Percentiles rank a stretch among this genome's conserved stretches.
These are phyloP conservation scores for Drosophila lacteicornis DNA, from an alignment of 1,140 invertebrate species.

Conservation along the genomic window DNA sequence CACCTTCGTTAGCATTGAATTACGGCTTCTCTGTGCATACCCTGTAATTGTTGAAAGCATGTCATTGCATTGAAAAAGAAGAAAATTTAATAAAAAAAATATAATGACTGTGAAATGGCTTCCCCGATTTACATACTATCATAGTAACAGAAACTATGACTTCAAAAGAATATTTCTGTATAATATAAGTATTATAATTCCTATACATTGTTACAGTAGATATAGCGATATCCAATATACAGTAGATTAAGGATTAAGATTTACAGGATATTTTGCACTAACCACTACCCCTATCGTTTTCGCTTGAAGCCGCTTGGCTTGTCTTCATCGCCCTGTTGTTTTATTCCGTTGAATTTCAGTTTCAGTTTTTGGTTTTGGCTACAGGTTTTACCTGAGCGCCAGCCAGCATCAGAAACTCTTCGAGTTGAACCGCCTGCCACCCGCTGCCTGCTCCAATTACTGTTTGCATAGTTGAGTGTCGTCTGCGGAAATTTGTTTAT, in stretches of 20 bases:
- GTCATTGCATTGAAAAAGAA: too few relatives aligned
- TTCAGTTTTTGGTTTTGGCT: slow-evolving; percentile 69
- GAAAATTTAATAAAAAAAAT: too few relatives aligned
- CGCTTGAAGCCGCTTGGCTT: background rate
- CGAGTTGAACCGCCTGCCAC: slow-evolving; percentile 3
- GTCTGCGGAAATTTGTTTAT: slow-evolving; percentile 82
- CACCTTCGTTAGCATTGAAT: slow-evolving; percentile 58
- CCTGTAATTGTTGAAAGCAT: background rate
- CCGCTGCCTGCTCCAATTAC: slow-evolving; percentile 70
- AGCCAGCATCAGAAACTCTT: slow-evolving; percentile 13
- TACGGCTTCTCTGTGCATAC: slow-evolving; percentile 29
- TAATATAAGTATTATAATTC: too few relatives aligned
- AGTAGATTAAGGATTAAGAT: background rate
- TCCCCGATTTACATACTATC: too few relatives aligned
- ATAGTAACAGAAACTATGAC: too few relatives aligned
- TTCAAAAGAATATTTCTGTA: too few relatives aligned
- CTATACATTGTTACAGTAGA: too few relatives aligned
- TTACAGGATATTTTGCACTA: slow-evolving; percentile 6
- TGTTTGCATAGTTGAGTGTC: slow-evolving; percentile 82
- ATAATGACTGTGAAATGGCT: too few relatives aligned
- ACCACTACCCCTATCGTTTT: background rate
- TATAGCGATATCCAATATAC: background rate
- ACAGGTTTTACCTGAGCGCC: slow-evolving; percentile 61
- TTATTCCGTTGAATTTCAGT: slow-evolving; percentile 55
- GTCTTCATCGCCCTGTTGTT: slow-evolving; percentile 21